Percentiles rank a stretch among this genome's conserved stretches.
Evolutionary conservation across 2,113 vertebrate genomes (phyloP).

Genomic region (Prunella fulvescens): DNA sequence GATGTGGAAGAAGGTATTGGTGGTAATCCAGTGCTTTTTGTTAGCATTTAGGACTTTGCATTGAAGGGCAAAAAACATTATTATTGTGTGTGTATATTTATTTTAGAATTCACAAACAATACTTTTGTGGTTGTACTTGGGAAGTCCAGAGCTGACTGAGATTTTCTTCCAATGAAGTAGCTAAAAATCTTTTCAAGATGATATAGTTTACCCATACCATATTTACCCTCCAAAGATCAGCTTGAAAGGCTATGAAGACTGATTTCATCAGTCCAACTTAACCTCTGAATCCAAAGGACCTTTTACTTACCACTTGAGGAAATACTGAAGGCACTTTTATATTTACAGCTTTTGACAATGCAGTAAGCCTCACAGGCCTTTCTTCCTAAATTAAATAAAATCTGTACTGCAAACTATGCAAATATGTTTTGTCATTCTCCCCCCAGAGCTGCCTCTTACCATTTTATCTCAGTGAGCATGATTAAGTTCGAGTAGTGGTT

Average conservation of each 20-base stretch:
- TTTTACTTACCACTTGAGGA: conserved; percentile 31
- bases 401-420: conserved; percentile 26
- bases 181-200: not conserved
- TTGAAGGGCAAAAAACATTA: not conserved
- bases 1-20: not conserved
- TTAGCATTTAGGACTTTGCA: not conserved
- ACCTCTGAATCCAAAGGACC: not conserved
- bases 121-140: not conserved
- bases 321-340: conserved; percentile 36
- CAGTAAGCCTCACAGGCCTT: not conserved
- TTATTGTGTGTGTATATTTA: not conserved
- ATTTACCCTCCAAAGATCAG: not conserved
- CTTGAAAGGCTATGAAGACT: not conserved
- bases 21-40: not conserved
- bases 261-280: not conserved
- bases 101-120: not conserved
- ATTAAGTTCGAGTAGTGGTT: conserved; percentile 32
- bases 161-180: not conserved
- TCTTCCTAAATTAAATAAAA: conserved; percentile 56
- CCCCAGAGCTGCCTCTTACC: not conserved
- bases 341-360: conserved; percentile 5
- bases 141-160: not conserved
- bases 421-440: conserved; percentile 41
- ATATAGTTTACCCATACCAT: not conserved
- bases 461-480: conserved; percentile 25